These are phyloP conservation scores for Caenorhabditis sp. DNA, from an alignment of 2,888 invertebrate species.

Conservation along the genomic window DNA sequence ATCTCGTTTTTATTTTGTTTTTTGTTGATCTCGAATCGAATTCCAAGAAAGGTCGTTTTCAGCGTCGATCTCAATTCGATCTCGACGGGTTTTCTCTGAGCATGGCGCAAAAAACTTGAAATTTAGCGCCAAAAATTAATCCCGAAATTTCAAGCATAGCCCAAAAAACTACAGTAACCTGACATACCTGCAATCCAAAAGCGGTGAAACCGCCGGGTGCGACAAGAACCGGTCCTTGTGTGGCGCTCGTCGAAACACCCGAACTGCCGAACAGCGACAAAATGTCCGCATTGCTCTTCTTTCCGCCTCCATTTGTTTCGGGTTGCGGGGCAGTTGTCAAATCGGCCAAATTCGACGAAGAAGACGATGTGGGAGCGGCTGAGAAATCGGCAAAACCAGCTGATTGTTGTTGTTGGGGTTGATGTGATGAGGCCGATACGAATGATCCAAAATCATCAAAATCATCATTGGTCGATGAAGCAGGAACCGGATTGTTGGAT, in stretches of 20 bases:
- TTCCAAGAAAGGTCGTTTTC: too few relatives aligned
- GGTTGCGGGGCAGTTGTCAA: slow-evolving; percentile 5
- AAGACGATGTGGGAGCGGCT: slow-evolving; percentile 15
- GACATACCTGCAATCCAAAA: slow-evolving; percentile 47
- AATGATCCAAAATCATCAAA: slow-evolving; percentile 66
- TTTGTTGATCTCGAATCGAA: too few relatives aligned
- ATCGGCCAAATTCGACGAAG: slow-evolving; percentile 2
- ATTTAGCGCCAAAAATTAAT: too few relatives aligned
- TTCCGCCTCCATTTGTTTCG: slow-evolving; percentile 13
- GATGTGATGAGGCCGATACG: slow-evolving; percentile 48
- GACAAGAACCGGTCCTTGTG: slow-evolving; percentile 17
- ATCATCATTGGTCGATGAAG: slow-evolving; percentile 33
- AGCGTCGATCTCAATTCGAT: too few relatives aligned
- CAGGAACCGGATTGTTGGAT: neutral
- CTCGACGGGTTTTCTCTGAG: too few relatives aligned
- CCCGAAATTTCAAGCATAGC: too few relatives aligned
- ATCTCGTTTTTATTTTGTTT: too few relatives aligned
- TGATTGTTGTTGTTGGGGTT: neutral
- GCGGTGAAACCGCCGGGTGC: slow-evolving; percentile 52
- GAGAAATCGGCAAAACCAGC: slow-evolving; percentile 35
- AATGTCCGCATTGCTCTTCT: slow-evolving; percentile 54
- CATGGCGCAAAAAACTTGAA: too few relatives aligned
- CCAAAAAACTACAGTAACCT: too few relatives aligned
- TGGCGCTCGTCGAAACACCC: slow-evolving; percentile 15
- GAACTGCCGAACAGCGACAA: slow-evolving; percentile 50